These are phyloP conservation scores for Meandrina meandrites DNA, from an alignment of 92 coral and sea anemone species.

Conservation along the genomic window DNA sequence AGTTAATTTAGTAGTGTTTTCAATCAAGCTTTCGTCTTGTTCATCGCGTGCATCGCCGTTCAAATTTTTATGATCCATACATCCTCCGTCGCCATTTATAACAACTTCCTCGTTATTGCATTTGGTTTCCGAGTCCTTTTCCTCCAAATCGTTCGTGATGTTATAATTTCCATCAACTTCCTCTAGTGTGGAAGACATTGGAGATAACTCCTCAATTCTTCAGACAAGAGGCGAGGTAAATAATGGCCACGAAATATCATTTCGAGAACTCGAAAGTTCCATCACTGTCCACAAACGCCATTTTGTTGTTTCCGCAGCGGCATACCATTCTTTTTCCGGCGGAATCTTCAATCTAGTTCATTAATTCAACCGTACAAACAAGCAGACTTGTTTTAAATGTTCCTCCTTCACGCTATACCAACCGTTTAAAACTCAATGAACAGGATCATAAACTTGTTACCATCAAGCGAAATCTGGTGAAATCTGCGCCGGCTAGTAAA, in stretches of 20 bases:
- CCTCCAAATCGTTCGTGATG: slow-evolving; percentile 41
- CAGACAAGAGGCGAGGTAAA: slow-evolving; percentile 18
- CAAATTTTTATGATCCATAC: slow-evolving; percentile 13
- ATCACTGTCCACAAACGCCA: slow-evolving; percentile 16
- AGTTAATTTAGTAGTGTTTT: neutral
- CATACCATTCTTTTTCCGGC: slow-evolving; percentile 38
- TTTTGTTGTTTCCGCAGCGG: slow-evolving; percentile 31
- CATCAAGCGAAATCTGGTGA: neutral
- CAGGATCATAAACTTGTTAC: slow-evolving; percentile 3
- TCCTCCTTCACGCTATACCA: slow-evolving; percentile 2
- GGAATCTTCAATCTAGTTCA: neutral
- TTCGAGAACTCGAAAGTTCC: slow-evolving; percentile 31
- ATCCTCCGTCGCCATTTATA: slow-evolving; percentile 19
- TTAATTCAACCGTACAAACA: slow-evolving; percentile 1
- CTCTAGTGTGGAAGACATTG: slow-evolving; percentile 46
- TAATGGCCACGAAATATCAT: slow-evolving; percentile 29
- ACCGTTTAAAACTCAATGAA: slow-evolving; percentile 39
- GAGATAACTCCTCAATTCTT: slow-evolving; percentile 26
- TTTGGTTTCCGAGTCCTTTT: slow-evolving; percentile 24
- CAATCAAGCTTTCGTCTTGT: slow-evolving; percentile 2
- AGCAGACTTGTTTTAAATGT: neutral
- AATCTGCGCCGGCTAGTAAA: neutral
- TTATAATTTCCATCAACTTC: slow-evolving; percentile 42
- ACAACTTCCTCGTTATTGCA: slow-evolving; percentile 13
- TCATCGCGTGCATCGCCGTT: slow-evolving; percentile 30